Conservation (phyloP, 2,888 invertebrate genomes). For the Microctonus aethiopoides region DNA sequence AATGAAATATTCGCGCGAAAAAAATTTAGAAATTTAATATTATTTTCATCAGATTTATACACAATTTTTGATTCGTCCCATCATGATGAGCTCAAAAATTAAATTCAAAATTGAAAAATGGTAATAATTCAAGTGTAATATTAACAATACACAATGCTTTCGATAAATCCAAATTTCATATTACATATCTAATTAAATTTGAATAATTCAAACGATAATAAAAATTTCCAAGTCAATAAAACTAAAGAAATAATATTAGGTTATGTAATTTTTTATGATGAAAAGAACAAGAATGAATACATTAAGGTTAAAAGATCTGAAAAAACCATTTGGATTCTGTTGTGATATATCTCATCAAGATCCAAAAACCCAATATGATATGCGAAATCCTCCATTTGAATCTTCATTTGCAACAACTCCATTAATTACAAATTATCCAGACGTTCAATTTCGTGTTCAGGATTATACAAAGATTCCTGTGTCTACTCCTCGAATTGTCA, state of each 20-base stretch:
- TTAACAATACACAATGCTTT: background rate
- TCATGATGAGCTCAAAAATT: background rate
- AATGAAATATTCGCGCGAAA: no score
- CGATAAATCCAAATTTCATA: background rate
- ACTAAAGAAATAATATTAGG: no score
- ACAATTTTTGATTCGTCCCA: no score
- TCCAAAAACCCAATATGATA: constrained; percentile 42
- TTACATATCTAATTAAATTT: background rate
- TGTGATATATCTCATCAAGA: constrained; percentile 51
- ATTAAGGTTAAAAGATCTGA: constrained; percentile 28
- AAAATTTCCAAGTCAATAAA: background rate
- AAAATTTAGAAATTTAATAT: no score
- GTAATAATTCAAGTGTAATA: background rate
- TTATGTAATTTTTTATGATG: background rate
- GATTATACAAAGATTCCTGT: constrained; percentile 43
- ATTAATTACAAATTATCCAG: constrained; percentile 48
- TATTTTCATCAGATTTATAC: no score
- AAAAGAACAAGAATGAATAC: background rate
- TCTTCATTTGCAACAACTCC: constrained; percentile 41
- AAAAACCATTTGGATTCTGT: constrained; percentile 57
- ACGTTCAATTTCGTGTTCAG: constrained; percentile 51
- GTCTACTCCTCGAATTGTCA: background rate
- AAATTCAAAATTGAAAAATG: background rate
- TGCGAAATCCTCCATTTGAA: constrained; percentile 42
- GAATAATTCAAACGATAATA: background rate